Conservation (phyloP, 2,888 invertebrate species). For the Acleris cristana region DNA sequence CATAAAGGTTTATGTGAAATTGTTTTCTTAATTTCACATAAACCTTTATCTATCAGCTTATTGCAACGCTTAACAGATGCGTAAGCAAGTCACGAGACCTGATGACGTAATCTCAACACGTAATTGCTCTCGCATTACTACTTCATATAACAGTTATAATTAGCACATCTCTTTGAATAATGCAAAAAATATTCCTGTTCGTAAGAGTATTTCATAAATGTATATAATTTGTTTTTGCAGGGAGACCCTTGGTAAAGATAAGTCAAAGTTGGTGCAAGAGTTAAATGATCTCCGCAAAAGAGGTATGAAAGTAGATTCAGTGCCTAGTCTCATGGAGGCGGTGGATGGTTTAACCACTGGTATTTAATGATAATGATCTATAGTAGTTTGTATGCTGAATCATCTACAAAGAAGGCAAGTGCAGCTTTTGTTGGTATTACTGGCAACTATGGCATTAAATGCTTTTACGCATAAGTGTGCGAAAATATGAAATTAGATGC, state of each 20-base stretch:
- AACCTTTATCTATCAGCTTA: not conserved
- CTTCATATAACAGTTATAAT: constrained; percentile 2
- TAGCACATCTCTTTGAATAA: constrained; percentile 3
- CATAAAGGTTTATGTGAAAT: no score
- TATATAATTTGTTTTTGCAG: constrained; percentile 59
- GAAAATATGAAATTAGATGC: no score
- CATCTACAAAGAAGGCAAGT: constrained; percentile 21
- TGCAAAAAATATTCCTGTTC: not conserved
- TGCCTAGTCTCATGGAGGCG: constrained; percentile 85
- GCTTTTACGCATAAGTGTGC: no score
- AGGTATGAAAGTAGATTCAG: constrained; percentile 87
- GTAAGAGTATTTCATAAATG: not conserved
- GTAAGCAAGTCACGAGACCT: constrained; percentile 23
- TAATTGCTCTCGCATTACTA: constrained; percentile 7
- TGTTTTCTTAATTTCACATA: no score
- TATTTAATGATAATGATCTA: constrained; percentile 41
- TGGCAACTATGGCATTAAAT: not conserved
- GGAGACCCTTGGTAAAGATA: constrained; percentile 86
- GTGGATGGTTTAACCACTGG: constrained; percentile 81
- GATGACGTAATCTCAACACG: constrained; percentile 11
- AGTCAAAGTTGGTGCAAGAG: constrained; percentile 84
- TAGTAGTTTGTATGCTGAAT: not conserved
- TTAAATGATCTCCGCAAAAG: constrained; percentile 84
- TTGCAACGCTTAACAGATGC: constrained; percentile 4
- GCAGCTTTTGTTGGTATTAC: not conserved